Base-by-base conservation (phyloP, 2,888 invertebrate species). In the Spilarctia lutea region DNA sequence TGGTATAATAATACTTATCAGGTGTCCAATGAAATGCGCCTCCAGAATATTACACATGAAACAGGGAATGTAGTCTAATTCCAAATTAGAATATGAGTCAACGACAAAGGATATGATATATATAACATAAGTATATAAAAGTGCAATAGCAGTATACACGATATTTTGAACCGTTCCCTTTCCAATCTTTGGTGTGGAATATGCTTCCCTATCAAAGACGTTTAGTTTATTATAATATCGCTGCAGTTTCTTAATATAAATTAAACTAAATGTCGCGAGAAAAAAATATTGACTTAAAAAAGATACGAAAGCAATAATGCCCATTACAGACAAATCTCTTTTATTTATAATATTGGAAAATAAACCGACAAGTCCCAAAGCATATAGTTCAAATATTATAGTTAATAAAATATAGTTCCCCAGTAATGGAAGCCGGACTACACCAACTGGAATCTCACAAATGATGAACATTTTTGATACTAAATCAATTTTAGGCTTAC, bases 1-100 rank as follows among this genome's bases (percentile, higher is more conserved):
- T 2, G 91, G 90, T 20, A 85, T 81, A 0, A 93, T 84, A 16
- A 92, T 85, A 69, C 88, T 91, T 0, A 93, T 76, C 3, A 93
- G 83, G 76, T 94, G 92, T 0, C 91, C 92, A 69, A 88, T 89
- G 65, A 86, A 94, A 80, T 89, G 82, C 11, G 90, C 76, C 79
- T 93, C 93, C 0, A 89, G 42, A 4, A 86, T 78, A 75, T 88
- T 85, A 18, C 87, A 77, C 0, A 89, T 45, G 52, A 85, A 82
- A 0, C 88, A 65, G 0, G 87, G 86, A 20, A 90, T 68, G 18
- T 83, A 56, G 1, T 79, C 75, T 3, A 80, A 1, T 13, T 81
- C 71, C 0, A 70, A n/a, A 2, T 60, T 66, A 13, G 18, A 33
- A 30, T 73, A 39, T 18, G 48, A 39, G 0, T 33, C 20, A 3